phyloP scores from a whole-genome alignment of 2,113 vertebrate species.

The Furnarius figulus region DNA sequence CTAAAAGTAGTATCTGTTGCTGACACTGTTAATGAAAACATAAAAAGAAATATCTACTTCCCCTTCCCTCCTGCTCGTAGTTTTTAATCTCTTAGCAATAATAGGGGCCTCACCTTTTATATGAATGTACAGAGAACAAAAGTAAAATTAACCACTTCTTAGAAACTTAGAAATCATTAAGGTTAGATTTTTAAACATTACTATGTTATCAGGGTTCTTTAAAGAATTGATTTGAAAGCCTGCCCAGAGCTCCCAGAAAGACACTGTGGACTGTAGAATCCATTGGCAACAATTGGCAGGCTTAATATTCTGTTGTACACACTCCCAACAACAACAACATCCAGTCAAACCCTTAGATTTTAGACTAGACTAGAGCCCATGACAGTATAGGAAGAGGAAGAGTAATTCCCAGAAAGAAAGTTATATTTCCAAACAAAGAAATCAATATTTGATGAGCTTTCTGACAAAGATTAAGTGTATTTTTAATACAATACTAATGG shows the following conservation, averaged over 20 bases:
- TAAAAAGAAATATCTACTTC: neutral
- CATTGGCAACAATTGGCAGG: neutral
- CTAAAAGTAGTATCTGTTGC: neutral
- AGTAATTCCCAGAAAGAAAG: neutral
- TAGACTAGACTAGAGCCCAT: neutral
- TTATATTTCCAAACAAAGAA: conserved; percentile 31
- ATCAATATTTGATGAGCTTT: conserved; percentile 15
- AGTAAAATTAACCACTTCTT: neutral
- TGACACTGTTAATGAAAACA: neutral
- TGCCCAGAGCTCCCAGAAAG: neutral
- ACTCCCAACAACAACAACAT: neutral
- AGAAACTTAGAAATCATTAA: neutral
- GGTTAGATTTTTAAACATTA: neutral
- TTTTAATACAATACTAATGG: conserved; percentile 47
- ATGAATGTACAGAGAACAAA: neutral
- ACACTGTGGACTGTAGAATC: neutral
- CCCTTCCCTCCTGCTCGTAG: no score
- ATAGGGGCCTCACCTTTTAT: neutral
- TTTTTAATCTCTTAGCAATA: neutral
- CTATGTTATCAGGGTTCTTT: neutral
- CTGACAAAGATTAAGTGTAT: conserved; percentile 10
- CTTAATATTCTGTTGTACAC: neutral
- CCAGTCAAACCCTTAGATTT: neutral
- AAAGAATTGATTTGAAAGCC: neutral
- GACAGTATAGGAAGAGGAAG: neutral